Evolutionary conservation across 1,140 invertebrate species (phyloP).

Genomic region (Euwallacea fornicatus): DNA sequence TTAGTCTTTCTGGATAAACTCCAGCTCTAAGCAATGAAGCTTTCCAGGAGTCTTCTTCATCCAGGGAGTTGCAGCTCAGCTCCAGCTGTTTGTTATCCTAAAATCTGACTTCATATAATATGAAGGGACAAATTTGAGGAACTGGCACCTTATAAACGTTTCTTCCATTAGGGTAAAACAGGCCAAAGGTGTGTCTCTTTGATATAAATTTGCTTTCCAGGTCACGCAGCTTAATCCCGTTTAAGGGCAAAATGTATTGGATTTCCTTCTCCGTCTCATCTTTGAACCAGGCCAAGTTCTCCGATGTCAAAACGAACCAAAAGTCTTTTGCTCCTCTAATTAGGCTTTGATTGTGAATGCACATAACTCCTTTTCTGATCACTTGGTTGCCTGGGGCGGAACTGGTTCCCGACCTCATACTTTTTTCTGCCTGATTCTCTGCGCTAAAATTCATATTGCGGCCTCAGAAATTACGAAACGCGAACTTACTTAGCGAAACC

Average conservation of each 20-base stretch:
- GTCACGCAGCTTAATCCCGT: constrained; percentile 95
- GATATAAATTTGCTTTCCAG: constrained; percentile 94
- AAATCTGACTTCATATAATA: background rate
- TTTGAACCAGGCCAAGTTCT: constrained; percentile 98
- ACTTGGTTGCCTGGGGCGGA: constrained; percentile 93
- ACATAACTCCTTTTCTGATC: constrained; percentile 98
- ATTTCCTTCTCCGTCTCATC: constrained; percentile 99
- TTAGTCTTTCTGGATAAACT: constrained; percentile 95
- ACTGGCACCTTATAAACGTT: constrained; percentile 86
- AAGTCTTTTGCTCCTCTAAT: constrained; percentile 94
- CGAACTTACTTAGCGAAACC: constrained; percentile 94
- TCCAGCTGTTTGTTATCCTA: constrained; percentile 96
- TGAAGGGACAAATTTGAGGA: background rate
- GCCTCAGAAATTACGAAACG: background rate
- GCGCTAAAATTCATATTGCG: constrained; percentile 66
- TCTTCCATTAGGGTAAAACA: constrained; percentile 95
- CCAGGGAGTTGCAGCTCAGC: constrained; percentile 94
- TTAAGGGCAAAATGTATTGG: constrained; percentile 98
- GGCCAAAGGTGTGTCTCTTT: constrained; percentile 91
- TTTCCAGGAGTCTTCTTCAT: constrained; percentile 99
- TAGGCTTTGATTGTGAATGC: constrained; percentile 95
- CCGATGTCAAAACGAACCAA: constrained; percentile 99
- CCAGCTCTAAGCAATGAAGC: constrained; percentile 98
- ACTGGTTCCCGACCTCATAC: constrained; percentile 78
- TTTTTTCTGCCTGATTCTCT: constrained; percentile 92